A percentile compares a stretch with the other conserved stretches of the same genome.
Evolutionary conservation across 2,113 vertebrate species (phyloP).

Genomic region (Clarias macrocephalus): DNA sequence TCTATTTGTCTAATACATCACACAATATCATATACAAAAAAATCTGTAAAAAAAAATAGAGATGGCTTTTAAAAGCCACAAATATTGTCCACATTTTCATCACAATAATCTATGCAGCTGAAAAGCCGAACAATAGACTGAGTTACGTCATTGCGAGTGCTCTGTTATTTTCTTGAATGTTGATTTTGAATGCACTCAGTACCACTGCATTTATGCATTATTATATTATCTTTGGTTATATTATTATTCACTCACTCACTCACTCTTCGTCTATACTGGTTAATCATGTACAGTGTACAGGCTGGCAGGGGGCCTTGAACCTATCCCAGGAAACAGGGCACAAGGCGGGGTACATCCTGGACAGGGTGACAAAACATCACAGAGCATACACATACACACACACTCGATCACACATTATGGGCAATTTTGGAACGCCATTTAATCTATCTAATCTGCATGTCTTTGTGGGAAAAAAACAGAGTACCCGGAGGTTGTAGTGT

Average conservation of each 20-base stretch:
- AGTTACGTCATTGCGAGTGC: neutral
- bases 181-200: neutral
- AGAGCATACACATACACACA: too few relatives aligned
- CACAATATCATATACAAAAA: neutral
- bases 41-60: neutral
- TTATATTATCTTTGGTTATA: neutral
- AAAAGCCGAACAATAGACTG: neutral
- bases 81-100: conserved; percentile 4
- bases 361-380: too few relatives aligned
- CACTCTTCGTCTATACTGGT: too few relatives aligned
- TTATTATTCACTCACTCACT: neutral
- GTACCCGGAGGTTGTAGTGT: neutral
- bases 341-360: too few relatives aligned
- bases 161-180: neutral
- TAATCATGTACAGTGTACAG: too few relatives aligned
- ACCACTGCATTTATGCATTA: neutral
- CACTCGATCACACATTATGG: too few relatives aligned
- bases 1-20: too few relatives aligned
- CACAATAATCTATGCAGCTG: conserved; percentile 38
- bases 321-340: too few relatives aligned
- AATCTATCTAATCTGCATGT: too few relatives aligned
- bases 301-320: too few relatives aligned
- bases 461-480: too few relatives aligned
- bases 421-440: too few relatives aligned
- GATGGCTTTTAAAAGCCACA: neutral